Conservation (phyloP, 2,797 vertebrate species). For the Acanthopagrus latus region DNA sequence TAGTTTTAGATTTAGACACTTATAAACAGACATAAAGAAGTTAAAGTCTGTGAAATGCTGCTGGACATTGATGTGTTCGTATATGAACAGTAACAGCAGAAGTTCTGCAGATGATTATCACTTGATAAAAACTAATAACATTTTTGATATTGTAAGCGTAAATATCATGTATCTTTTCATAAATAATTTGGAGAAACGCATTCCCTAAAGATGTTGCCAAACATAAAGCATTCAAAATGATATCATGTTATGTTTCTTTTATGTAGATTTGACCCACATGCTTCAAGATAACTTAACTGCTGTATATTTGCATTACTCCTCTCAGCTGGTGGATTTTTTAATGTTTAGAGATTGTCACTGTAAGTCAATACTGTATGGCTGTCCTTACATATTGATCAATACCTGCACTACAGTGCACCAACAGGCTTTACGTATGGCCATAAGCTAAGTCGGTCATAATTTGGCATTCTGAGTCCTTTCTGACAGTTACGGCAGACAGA, state of each 20-base stretch:
- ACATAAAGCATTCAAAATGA: background rate
- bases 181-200: background rate
- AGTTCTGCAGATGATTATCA: background rate
- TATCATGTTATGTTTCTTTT: background rate
- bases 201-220: background rate
- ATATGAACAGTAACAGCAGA: background rate
- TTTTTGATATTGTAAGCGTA: background rate
- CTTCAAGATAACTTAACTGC: background rate
- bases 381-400: background rate
- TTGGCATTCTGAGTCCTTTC: no score
- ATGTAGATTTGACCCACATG: background rate
- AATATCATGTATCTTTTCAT: background rate
- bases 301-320: background rate
- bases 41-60: background rate
- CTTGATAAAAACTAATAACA: background rate
- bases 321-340: background rate
- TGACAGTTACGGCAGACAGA: no score
- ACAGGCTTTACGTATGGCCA: no score
- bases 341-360: background rate
- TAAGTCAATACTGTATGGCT: background rate
- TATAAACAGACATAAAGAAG: background rate
- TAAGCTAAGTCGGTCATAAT: no score
- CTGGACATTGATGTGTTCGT: background rate
- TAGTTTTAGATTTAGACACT: background rate
- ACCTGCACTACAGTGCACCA: background rate